Base-by-base conservation (phyloP, 2,797 vertebrate species). In the Eulemur coronatus region DNA sequence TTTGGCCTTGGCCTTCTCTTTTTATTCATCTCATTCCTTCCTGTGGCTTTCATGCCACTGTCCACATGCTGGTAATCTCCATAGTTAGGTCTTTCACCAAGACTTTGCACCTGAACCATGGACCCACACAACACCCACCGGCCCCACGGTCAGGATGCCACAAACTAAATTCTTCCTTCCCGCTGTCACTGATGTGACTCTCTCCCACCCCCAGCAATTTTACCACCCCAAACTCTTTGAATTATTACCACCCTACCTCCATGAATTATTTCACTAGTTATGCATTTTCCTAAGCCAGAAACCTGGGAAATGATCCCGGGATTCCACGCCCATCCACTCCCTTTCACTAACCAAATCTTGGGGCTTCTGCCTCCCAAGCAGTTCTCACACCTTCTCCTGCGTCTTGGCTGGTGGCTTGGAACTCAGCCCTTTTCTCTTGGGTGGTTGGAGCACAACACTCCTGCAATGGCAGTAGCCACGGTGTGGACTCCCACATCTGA, bases 401-500 rank as follows among this genome's bases (percentile, higher is more conserved):
- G 1, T 43, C 52, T 87, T 76, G 33, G 2, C 70, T 15, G 9
- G 4, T 50, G 84, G 26, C 35, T n/a, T 1, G 0, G 69, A 63
- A 50, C 55, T 75, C 48, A 4, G 26, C 0, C 38, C 30, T 38
- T 50, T 48, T 7, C 14, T 85, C 38, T 63, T 14, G 46, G 50
- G 69, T 22, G 10, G 3, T 30, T 33, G 76, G 41, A 52, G 50
- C 82, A 10, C 26, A 43, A 28, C 15, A 6, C n/a, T 72, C 24
- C 41, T 43, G 30, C 38, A 11, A 11, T 0, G 2, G 18, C 11
- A 4, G 2, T 33, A 11, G 35, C 9, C 7, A 6, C 1, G 0
- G 2, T 7, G 1, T 73, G 67, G 20, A 18, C 72, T 76, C 5
- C 24, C 78, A 2, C 7, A 5, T 28, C 67, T 69, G 12, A 46